Evolutionary conservation across 2,888 invertebrate genomes (phyloP).

Genomic region (Anoncus sp.): DNA sequence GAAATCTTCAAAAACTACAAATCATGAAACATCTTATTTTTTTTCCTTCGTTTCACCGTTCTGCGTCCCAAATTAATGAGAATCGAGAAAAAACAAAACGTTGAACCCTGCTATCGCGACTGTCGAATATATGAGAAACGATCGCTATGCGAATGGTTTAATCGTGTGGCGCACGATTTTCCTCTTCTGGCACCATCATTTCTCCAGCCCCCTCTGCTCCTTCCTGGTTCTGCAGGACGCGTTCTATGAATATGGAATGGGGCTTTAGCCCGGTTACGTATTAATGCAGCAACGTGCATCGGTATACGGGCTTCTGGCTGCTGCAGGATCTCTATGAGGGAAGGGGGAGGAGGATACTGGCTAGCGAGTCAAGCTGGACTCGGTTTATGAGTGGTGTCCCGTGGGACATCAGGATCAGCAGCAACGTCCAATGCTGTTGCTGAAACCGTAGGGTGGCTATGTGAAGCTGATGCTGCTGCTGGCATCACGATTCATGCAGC

Average conservation of each 20-base stretch:
- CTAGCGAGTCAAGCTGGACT: conserved; percentile 64
- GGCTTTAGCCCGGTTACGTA: conserved; percentile 67
- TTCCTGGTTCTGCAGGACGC: conserved; percentile 13
- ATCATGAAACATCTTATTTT: too few species aligned
- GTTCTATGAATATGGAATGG: conserved; percentile 65
- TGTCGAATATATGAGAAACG: conserved; percentile 49
- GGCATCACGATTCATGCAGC: conserved; percentile 41
- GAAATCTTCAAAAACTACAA: too few species aligned
- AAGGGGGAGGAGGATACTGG: conserved; percentile 56
- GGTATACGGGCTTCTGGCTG: conserved; percentile 37
- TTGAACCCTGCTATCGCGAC: conserved; percentile 20
- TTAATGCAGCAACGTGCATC: conserved; percentile 68
- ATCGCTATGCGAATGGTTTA: conserved; percentile 54
- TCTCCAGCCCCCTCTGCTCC: background rate
- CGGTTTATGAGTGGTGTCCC: conserved; percentile 71
- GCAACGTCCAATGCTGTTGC: conserved; percentile 59
- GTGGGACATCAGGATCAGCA: conserved; percentile 65
- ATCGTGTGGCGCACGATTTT: conserved; percentile 54
- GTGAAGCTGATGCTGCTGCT: conserved; percentile 21
- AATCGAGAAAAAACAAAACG: conserved; percentile 8
- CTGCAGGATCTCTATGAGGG: conserved; percentile 51
- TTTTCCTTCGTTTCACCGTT: conserved; percentile 8
- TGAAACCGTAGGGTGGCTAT: conserved; percentile 52
- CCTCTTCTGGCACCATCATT: conserved; percentile 10
- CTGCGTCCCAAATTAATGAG: background rate